Evolutionary conservation across 2,888 invertebrate genomes (phyloP), one percentile per base, ranked within the genome.

Genomic region (Girardia tigrina): DNA sequence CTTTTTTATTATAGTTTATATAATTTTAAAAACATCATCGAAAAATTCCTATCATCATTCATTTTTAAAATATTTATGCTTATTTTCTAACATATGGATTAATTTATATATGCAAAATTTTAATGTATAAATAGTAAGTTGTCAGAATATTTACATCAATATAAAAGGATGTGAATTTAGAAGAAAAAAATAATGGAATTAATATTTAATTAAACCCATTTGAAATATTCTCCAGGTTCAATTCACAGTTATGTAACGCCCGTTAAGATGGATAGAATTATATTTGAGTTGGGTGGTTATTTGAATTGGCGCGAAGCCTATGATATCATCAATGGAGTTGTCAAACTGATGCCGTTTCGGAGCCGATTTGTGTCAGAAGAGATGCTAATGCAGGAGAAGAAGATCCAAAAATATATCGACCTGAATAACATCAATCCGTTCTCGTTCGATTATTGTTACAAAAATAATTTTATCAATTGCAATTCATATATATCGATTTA

Each of bases 161-260:
- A n/a, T n/a, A n/a, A n/a, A n/a, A n/a, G n/a, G n/a, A n/a, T n/a
- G n/a, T n/a, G n/a, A n/a, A n/a, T n/a, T n/a, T n/a, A n/a, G n/a
- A n/a, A n/a, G n/a, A n/a, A n/a, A n/a, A n/a, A n/a, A n/a, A n/a
- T n/a, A n/a, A n/a, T n/a, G n/a, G n/a, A n/a, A n/a, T n/a, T n/a
- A n/a, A n/a, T n/a, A n/a, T n/a, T n/a, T n/a, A n/a, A n/a, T n/a
- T n/a, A n/a, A n/a, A n/a, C n/a, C n/a, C n/a, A n/a, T n/a, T n/a
- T n/a, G n/a, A n/a, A n/a, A n/a, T n/a, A n/a, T n/a, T n/a, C n/a
- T 91, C 71, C 26, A 77, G 75, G 70, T 79, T 87, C 87, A 0
- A 94, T 99, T 77, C 90, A 94, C 82, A 92, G 94, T 84, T 99
- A 94, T 83, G 91, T 90, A 0, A 92, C 94, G 0, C 98, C 98